These are phyloP conservation scores for Oxyscelio sp. DNA, from an alignment of 2,888 invertebrate species.

Conservation along the genomic window DNA sequence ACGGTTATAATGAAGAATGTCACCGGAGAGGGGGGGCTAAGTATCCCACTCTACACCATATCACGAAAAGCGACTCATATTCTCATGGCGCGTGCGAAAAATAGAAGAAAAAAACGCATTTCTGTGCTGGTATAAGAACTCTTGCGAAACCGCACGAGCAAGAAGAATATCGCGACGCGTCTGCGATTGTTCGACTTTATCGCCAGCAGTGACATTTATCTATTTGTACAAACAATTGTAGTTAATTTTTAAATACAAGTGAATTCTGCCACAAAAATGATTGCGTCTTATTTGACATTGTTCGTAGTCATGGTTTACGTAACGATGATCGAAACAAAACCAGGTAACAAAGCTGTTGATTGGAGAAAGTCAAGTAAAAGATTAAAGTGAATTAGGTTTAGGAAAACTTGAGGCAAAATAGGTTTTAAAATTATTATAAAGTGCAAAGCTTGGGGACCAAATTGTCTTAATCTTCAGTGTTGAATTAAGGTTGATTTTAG, in stretches of 20 bases:
- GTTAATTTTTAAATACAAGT: not conserved
- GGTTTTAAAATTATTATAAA: no score
- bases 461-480: no score
- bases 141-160: conserved; percentile 28
- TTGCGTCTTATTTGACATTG: not conserved
- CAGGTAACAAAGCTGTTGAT: conserved; percentile 20
- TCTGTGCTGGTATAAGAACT: conserved; percentile 46
- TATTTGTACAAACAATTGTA: not conserved
- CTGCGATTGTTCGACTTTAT: conserved; percentile 1
- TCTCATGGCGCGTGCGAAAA: conserved; percentile 26
- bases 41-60: conserved; percentile 45
- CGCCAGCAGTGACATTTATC: not conserved
- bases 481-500: no score
- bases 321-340: not conserved
- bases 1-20: no score
- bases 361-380: no score
- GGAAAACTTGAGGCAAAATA: no score
- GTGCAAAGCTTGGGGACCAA: no score
- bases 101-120: conserved; percentile 31
- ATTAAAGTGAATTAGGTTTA: no score
- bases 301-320: conserved; percentile 9
- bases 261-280: conserved; percentile 32
- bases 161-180: conserved; percentile 10
- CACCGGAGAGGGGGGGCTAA: no score
- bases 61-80: conserved; percentile 50